These are phyloP conservation scores for Tetragonula clypearis DNA, from an alignment of 1,140 invertebrate genomes.

Conservation along the genomic window DNA sequence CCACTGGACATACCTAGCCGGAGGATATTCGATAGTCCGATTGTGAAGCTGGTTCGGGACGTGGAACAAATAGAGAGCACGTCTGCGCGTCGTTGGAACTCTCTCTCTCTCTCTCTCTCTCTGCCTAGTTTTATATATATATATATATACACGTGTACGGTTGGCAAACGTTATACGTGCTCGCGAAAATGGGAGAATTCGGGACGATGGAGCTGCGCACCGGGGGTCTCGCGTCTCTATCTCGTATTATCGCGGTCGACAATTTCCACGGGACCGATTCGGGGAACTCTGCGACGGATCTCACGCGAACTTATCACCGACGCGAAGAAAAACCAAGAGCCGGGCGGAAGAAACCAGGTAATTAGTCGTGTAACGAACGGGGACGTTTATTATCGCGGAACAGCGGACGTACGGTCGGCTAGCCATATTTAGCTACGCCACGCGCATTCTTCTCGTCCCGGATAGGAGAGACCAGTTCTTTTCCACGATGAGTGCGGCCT, in stretches of 20 bases:
- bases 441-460: constrained; percentile 17
- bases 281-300: not conserved
- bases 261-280: not conserved
- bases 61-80: constrained; percentile 37
- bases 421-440: constrained; percentile 58
- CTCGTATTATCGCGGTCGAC: not conserved
- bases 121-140: not conserved
- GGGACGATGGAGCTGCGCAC: not conserved
- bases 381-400: constrained; percentile 55
- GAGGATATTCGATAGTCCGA: constrained; percentile 64
- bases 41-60: constrained; percentile 17
- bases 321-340: not conserved
- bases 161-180: not conserved
- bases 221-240: too few relatives aligned
- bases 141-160: not conserved
- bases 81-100: not conserved
- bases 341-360: constrained; percentile 24
- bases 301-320: constrained; percentile 1
- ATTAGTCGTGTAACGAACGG: constrained; percentile 52
- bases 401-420: not conserved
- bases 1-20: constrained; percentile 51
- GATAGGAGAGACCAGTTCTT: constrained; percentile 47
- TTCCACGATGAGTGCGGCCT: constrained; percentile 6
- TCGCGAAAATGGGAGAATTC: not conserved
- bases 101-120: too few relatives aligned